Evolutionary conservation across 2,113 vertebrate genomes (phyloP).

Genomic region (Ahaetulla prasina): DNA sequence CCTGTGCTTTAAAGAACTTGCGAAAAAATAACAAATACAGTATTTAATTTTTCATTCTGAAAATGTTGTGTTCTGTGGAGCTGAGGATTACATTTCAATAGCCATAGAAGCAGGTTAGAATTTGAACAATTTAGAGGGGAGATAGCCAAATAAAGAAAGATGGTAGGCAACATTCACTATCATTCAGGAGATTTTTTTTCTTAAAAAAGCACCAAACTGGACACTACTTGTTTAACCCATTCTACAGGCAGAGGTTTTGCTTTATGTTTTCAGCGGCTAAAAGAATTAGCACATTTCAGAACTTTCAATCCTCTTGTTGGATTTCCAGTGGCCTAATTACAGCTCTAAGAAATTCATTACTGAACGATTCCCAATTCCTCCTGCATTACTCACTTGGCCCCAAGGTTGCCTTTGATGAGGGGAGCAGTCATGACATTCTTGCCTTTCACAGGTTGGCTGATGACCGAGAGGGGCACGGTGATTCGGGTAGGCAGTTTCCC

Average conservation of each 20-base stretch:
- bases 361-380: too few relatives aligned
- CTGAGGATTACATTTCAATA: neutral
- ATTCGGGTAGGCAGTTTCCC: constrained; percentile 91
- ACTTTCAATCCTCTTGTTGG: neutral
- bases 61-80: neutral
- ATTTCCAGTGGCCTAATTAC: neutral
- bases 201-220: neutral
- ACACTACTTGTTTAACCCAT: neutral
- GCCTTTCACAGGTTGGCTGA: constrained; percentile 94
- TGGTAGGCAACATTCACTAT: neutral
- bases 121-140: neutral
- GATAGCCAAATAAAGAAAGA: neutral
- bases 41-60: neutral
- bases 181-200: neutral
- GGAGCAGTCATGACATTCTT: constrained; percentile 90
- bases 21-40: neutral
- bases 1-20: neutral
- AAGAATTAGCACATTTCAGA: neutral
- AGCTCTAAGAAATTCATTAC: neutral
- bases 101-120: neutral
- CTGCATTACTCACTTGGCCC: constrained; percentile 82
- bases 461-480: constrained; percentile 91
- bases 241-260: neutral
- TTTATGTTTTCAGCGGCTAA: neutral
- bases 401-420: constrained; percentile 90